phyloP scores from a whole-genome alignment of 2,888 invertebrate genomes.

The Lymantria dispar region DNA sequence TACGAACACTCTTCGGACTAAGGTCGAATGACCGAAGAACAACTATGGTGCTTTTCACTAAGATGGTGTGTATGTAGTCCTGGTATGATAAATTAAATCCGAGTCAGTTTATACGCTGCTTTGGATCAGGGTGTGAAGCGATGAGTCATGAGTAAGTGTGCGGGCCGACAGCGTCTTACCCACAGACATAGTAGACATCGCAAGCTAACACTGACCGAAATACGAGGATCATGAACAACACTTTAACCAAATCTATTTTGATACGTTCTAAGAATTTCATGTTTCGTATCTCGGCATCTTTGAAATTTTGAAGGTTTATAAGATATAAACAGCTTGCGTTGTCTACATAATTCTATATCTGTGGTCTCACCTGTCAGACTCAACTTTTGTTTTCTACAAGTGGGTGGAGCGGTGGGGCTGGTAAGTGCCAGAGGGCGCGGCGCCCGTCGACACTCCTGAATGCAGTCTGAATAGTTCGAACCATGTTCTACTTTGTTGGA shows the following conservation, averaged over 20 bases:
- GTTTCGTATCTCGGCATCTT: too few relatives aligned
- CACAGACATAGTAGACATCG: conserved; percentile 15
- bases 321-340: conserved; percentile 9
- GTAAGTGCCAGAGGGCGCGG: conserved; percentile 84
- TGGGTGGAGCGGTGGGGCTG: conserved; percentile 84
- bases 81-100: conserved; percentile 31
- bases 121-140: conserved; percentile 38
- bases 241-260: too few relatives aligned
- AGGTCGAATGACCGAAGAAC: conserved; percentile 32
- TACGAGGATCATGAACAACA: too few relatives aligned
- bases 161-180: conserved; percentile 64
- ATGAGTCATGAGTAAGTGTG: conserved; percentile 36
- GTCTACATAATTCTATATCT: conserved; percentile 9
- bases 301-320: background rate
- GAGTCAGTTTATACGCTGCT: conserved; percentile 38
- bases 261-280: too few relatives aligned
- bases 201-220: conserved; percentile 1
- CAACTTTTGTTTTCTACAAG: conserved; percentile 86
- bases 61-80: conserved; percentile 35
- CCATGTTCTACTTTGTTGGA: conserved; percentile 61
- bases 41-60: conserved; percentile 34
- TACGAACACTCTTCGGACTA: conserved; percentile 26
- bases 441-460: conserved; percentile 45
- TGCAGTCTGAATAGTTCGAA: conserved; percentile 51
- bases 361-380: conserved; percentile 83